Evolutionary conservation across 2,888 invertebrate genomes (phyloP), one percentile per base, ranked within the genome.

Genomic region (Empis stercorea): DNA sequence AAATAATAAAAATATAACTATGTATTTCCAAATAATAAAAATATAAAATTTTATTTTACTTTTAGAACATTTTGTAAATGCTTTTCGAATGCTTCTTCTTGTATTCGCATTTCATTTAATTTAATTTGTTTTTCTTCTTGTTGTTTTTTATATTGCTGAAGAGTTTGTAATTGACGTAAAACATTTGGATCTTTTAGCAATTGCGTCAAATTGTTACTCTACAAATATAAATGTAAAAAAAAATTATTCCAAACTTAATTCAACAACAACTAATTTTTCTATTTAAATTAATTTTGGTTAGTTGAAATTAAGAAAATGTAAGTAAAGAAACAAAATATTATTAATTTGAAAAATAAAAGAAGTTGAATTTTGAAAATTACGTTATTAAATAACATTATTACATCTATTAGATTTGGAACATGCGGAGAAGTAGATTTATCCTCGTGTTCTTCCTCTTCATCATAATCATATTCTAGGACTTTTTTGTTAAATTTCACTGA

Each of bases 391-490:
- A 27, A 7, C 23, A 27, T 7, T 52, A 50, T 53, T 54, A 55
- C 55, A 48, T 59, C 59, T 47, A 57, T 40, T 45, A 56, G 50
- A 51, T 55, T 56, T 46, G 56, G 48, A 46, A 55, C 50, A 52
- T 54, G 53, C 43, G 55, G 56, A 48, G 57, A 67, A 43, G 59
- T 54, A 46, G 51, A 48, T 48, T 64, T 70, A 50, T 76, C 78
- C 36, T 84, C 82, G 43, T 56, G 52, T n/a, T 91, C 91, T 47
- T 91, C 91, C 53, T 92, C 92, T 56, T 91, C 91, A 47, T 87
- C 91, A 63, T 93, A 93, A 68, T 93, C 92, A 66, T 88, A 93
- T 68, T 92, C 86, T 50, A 93, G 71, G 14, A 92, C 70, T 62
- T 91, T 88, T 61, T 87, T 79, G 64, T 87, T 87, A 65, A 87